Evolutionary conservation across 2,113 vertebrate species (phyloP).

Genomic region (Gallinago undulata): DNA sequence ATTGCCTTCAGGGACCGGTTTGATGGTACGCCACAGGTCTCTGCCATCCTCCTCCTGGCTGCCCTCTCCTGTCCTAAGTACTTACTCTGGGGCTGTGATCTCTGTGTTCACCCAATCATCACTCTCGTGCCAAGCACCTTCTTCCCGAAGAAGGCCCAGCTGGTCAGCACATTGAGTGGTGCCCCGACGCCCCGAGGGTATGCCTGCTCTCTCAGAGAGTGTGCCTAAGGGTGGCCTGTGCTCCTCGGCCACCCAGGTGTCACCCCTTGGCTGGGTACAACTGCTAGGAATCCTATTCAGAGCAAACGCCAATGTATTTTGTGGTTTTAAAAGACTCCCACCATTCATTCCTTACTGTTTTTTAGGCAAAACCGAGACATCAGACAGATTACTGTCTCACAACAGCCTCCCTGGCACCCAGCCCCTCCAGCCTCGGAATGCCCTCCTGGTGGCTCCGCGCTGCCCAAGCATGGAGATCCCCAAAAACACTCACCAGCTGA

Average conservation of each 20-base stretch:
- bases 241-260: no score
- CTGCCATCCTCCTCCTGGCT: neutral
- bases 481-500: neutral
- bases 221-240: neutral
- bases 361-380: neutral
- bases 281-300: neutral
- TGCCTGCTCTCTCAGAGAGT: neutral
- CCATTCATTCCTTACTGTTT: neutral
- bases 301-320: neutral
- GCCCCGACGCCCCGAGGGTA: no score
- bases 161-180: accelerated
- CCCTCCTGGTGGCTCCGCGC: neutral
- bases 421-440: neutral
- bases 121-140: neutral
- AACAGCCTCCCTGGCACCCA: neutral
- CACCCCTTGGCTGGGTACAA: neutral
- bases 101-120: neutral
- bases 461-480: neutral
- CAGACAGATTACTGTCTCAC: neutral
- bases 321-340: neutral
- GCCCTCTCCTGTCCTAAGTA: neutral
- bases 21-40: neutral
- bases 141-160: neutral
- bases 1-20: neutral
- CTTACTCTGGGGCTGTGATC: neutral